phyloP scores from a whole-genome alignment of 2,888 invertebrate genomes.

The Torymus auratus region DNA sequence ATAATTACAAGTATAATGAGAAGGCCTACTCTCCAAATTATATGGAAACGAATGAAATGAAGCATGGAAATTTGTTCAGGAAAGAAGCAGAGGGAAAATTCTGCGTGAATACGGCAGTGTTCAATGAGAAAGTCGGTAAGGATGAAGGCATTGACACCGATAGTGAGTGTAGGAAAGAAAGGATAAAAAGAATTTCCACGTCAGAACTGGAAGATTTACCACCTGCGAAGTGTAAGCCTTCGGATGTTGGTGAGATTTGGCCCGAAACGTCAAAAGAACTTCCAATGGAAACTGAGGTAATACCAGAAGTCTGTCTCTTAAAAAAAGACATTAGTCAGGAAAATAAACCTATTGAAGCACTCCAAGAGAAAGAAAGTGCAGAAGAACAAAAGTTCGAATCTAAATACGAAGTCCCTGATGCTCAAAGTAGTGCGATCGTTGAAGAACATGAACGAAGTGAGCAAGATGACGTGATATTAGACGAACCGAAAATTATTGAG shows the following conservation, averaged over 20 bases:
- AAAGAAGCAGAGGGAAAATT: constrained; percentile 23
- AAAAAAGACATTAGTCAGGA: not conserved
- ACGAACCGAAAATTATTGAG: not conserved
- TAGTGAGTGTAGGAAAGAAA: constrained; percentile 27
- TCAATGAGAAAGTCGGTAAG: constrained; percentile 37
- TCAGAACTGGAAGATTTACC: constrained; percentile 35
- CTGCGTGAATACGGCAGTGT: not conserved
- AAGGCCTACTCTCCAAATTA: constrained; percentile 18
- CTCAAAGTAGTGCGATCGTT: not conserved
- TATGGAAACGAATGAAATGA: constrained; percentile 39
- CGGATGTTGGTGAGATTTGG: not conserved
- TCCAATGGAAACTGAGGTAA: constrained; percentile 13
- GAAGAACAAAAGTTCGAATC: too few species aligned
- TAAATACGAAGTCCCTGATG: not conserved
- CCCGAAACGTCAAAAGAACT: too few species aligned
- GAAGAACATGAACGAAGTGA: not conserved
- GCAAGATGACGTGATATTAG: not conserved
- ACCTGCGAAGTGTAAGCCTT: constrained; percentile 34
- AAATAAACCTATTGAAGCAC: too few species aligned
- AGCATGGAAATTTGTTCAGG: constrained; percentile 3
- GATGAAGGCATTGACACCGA: constrained; percentile 1
- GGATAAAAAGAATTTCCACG: constrained; percentile 14
- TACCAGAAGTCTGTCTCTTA: not conserved
- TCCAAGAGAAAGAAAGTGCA: too few species aligned
- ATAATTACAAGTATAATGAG: constrained; percentile 41